Conservation (phyloP, 2,888 invertebrate species). For the Caenorhabditis afra region DNA sequence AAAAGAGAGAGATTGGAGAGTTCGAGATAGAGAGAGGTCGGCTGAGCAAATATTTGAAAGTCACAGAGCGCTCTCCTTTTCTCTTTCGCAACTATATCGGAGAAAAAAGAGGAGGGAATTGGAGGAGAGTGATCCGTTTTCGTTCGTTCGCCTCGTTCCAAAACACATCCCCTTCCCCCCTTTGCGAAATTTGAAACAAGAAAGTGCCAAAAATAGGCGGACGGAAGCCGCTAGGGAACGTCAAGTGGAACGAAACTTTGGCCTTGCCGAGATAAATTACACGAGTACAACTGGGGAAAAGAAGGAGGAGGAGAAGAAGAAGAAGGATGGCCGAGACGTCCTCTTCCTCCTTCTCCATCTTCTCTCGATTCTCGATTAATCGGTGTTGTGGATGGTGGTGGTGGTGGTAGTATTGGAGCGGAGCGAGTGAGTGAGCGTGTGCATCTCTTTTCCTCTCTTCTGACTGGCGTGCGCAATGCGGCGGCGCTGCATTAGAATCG, state of each 20-base stretch:
- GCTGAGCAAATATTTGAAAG: slow-evolving; percentile 21
- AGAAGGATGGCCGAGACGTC: no score
- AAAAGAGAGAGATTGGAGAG: neutral
- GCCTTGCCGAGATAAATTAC: no score
- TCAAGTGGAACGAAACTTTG: neutral
- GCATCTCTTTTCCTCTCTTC: slow-evolving; percentile 2
- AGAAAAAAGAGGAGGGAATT: neutral
- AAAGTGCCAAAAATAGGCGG: neutral
- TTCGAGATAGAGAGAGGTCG: neutral
- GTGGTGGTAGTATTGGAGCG: neutral
- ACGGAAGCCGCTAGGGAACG: neutral
- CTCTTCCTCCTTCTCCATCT: no score
- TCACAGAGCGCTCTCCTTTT: neutral
- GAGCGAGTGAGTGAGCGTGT: neutral
- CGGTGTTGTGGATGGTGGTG: neutral
- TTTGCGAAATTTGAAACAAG: neutral
- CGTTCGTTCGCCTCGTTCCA: no score
- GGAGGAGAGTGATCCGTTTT: no score
- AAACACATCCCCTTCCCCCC: no score
- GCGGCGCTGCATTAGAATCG: slow-evolving; percentile 46
- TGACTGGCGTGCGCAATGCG: slow-evolving; percentile 44
- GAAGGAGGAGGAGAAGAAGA: neutral
- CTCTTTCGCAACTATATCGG: slow-evolving; percentile 1
- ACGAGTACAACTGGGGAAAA: no score
- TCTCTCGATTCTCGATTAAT: slow-evolving; percentile 1